Conservation (phyloP, 2,888 invertebrate species). For the Conchocele bisecta region DNA sequence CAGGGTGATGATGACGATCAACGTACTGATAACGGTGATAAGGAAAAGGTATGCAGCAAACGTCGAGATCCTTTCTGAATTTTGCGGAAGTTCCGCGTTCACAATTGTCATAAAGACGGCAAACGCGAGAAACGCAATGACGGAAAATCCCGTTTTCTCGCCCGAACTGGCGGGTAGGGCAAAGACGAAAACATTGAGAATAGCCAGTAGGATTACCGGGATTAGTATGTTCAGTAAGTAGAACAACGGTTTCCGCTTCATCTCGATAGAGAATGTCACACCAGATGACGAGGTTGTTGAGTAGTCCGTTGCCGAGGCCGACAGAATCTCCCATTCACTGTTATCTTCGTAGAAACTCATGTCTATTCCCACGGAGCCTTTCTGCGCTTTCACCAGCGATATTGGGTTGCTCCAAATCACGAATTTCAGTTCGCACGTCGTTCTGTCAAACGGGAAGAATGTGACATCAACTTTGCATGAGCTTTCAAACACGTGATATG, state of each 20-base stretch:
- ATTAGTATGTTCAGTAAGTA: constrained; percentile 54
- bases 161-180: constrained; percentile 50
- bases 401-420: constrained; percentile 61
- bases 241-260: constrained; percentile 54
- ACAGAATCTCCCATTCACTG: constrained; percentile 42
- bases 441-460: constrained; percentile 62
- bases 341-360: constrained; percentile 25
- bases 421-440: constrained; percentile 59
- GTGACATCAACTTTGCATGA: constrained; percentile 57
- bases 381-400: constrained; percentile 33
- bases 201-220: constrained; percentile 52
- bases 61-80: constrained; percentile 48
- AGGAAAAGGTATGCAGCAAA: constrained; percentile 51
- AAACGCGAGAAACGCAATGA: constrained; percentile 51
- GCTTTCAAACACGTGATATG: constrained; percentile 60
- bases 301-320: constrained; percentile 17
- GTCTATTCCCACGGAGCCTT: constrained; percentile 28
- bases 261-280: constrained; percentile 35
- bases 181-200: constrained; percentile 52
- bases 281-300: constrained; percentile 29
- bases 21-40: constrained; percentile 48
- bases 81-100: constrained; percentile 48
- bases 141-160: constrained; percentile 40
- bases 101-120: constrained; percentile 55
- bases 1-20: constrained; percentile 43